Percentiles rank a stretch among this genome's conserved stretches.
These are phyloP conservation scores for Silurus meridionalis DNA, from an alignment of 2,113 vertebrate genomes.

Conservation along the genomic window DNA sequence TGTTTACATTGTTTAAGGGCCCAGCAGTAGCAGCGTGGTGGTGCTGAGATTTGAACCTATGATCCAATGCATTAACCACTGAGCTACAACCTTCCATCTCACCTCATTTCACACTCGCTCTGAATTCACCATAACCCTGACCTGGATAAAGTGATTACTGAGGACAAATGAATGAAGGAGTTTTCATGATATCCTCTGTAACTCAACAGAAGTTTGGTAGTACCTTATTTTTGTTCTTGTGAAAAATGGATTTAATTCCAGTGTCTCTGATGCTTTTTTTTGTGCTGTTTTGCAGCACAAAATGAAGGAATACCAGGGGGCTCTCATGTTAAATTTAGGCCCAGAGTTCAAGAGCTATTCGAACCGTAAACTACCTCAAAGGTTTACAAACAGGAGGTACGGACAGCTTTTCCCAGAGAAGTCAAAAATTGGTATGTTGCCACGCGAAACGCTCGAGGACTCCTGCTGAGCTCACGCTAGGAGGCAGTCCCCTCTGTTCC, in stretches of 20 bases:
- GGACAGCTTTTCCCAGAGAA: slow-evolving; percentile 19
- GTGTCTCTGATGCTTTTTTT: background rate
- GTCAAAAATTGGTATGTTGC: slow-evolving; percentile 37
- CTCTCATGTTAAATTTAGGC: background rate
- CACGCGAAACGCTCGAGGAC: slow-evolving; percentile 48
- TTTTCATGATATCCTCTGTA: background rate
- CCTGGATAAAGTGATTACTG: background rate
- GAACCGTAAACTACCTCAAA: background rate
- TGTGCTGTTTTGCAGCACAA: too few relatives aligned
- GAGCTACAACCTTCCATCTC: too few relatives aligned
- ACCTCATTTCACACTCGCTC: background rate
- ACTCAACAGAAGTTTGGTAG: background rate
- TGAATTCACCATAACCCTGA: background rate
- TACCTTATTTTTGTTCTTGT: background rate
- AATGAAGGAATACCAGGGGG: background rate
- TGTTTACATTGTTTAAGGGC: background rate
- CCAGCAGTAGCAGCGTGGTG: too few relatives aligned
- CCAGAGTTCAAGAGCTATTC: slow-evolving; percentile 3
- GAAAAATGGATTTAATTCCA: background rate
- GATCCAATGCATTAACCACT: too few relatives aligned
- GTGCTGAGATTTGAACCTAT: too few relatives aligned
- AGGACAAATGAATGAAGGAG: background rate
- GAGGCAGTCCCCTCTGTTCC: slow-evolving; percentile 66
- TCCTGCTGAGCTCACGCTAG: slow-evolving; percentile 60
- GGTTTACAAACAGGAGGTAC: background rate